Base-by-base conservation (phyloP, 2,888 invertebrate species). In the Amiota minor region DNA sequence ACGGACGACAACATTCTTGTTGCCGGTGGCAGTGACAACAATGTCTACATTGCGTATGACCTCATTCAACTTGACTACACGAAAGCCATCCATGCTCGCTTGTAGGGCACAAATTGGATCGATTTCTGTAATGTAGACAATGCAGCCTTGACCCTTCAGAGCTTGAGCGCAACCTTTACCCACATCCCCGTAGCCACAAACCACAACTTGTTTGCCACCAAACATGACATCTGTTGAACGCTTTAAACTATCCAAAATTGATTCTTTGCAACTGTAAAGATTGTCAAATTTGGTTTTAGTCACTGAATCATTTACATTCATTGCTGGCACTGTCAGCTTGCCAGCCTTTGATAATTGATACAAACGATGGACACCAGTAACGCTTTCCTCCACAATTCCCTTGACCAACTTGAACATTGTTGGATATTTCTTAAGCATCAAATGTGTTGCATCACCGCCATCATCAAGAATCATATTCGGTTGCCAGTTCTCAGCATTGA, bases 271-370 rank as follows among this genome's bases (percentile, higher is more conserved):
- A 80, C 97, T 97, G 89, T 98, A 98, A 49, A 98, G 91, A 90
- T 98, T 98, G 90, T 98, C 98, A 88, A 98, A 98, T 91, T 98
- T 98, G 62, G 98, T 98, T 92, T 98, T 98, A 2, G 98, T 98
- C 59, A 98, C 98, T 4, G 98, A 98, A 89, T 98, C 98, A 89
- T 98, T 98, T 50, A 98, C 98, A 90, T 98, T 98, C 97, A 98
- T 98, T 1, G 98, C 98, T 2, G 98, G 98, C 23, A 98, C 97
- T 50, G 96, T 95, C 74, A 98, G 91, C 90, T 98, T 98, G 72
- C 96, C 96, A 16, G 97, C 96, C 91, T 98, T 98, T 65, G 97
- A 97, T 55, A 98, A 92, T 89, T 98, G 98, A 89, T 98, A 98
- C 72, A 98, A 91, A 76, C 98, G 93, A 90, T 98, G 98, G 1